A percentile compares a stretch with the other conserved stretches of the same genome.
These are phyloP conservation scores for Leptinotarsa defecta DNA, from an alignment of 1,140 invertebrate species.

Conservation along the genomic window DNA sequence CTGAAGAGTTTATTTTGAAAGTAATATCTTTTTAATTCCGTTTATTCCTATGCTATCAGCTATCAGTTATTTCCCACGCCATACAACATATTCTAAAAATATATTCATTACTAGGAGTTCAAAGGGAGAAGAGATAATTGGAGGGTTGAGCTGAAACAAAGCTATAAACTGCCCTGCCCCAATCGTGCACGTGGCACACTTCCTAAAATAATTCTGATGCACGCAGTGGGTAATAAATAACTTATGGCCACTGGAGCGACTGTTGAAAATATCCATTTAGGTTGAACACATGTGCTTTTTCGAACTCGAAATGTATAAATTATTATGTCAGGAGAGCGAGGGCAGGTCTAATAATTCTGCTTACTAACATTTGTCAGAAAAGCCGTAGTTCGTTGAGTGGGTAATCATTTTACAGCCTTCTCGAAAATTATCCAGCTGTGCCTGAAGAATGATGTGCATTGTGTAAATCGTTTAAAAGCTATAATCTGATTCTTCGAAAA, in stretches of 20 bases:
- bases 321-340: neutral
- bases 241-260: neutral
- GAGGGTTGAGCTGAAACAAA: too few species aligned
- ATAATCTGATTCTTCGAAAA: neutral
- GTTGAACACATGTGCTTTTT: neutral
- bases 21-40: too few species aligned
- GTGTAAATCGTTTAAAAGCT: neutral
- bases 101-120: too few species aligned
- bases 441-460: neutral
- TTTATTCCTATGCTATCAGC: too few species aligned
- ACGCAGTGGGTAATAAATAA: neutral
- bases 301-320: neutral
- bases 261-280: neutral
- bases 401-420: neutral
- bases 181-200: too few species aligned
- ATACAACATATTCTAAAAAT: too few species aligned
- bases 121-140: too few species aligned
- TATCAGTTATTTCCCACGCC: too few species aligned
- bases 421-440: conserved; percentile 2
- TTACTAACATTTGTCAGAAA: conserved; percentile 6
- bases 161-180: too few species aligned
- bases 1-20: too few species aligned
- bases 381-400: neutral
- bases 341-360: neutral
- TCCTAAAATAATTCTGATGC: too few species aligned